Evolutionary conservation across 2,113 vertebrate genomes (phyloP).

Genomic region (Ariopsis seemanni): DNA sequence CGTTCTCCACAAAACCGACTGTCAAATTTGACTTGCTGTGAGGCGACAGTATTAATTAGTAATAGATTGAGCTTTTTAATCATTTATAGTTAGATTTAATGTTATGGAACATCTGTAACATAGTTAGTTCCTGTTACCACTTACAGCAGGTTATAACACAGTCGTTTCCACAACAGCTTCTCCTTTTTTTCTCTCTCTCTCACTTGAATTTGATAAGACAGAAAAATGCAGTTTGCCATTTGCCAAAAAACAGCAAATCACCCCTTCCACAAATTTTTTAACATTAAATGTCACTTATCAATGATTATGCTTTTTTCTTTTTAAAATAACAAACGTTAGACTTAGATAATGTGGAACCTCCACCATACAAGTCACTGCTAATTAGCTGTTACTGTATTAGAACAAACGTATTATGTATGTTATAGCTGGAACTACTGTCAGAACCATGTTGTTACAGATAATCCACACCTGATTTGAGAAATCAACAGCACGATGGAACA

Average conservation of each 20-base stretch:
- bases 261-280: not conserved
- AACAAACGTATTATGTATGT: not conserved
- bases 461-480: not conserved
- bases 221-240: not conserved
- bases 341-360: not conserved
- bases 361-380: not conserved
- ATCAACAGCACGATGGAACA: not conserved
- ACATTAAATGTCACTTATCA: not conserved
- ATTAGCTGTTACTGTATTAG: not conserved
- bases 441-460: not conserved
- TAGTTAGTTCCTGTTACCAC: not conserved
- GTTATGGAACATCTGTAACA: not conserved
- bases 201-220: not conserved
- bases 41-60: not conserved
- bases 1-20: too few relatives aligned
- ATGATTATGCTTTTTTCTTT: not conserved
- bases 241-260: not conserved
- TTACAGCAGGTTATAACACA: not conserved
- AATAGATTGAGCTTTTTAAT: not conserved
- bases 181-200: not conserved
- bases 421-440: not conserved
- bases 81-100: not conserved
- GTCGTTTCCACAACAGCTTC: not conserved
- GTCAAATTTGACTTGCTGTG: too few relatives aligned
- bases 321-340: not conserved